Evolutionary conservation across 2,113 vertebrate genomes (phyloP).

Genomic region (Misgurnus anguillicaudatus): DNA sequence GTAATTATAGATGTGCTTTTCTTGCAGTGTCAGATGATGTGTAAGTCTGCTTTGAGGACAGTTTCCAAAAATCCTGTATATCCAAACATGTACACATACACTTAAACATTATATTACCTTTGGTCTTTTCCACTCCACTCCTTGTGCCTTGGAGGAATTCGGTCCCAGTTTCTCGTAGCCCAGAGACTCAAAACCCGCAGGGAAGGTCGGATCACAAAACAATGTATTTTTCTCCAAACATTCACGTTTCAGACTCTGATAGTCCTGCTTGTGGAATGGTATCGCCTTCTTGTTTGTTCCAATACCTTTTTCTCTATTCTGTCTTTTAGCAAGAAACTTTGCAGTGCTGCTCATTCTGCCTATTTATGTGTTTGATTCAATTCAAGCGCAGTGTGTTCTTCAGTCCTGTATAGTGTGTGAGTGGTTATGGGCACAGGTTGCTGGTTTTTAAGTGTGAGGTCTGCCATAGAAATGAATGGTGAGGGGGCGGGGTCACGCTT

Average conservation of each 20-base stretch:
- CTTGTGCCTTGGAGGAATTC: constrained; percentile 73
- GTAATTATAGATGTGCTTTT: too few species aligned
- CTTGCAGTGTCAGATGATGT: too few species aligned
- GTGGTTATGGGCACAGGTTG: too few species aligned
- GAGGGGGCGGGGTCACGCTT: too few species aligned
- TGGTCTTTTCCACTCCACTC: constrained; percentile 82
- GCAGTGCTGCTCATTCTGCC: constrained; percentile 68
- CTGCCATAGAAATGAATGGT: too few species aligned
- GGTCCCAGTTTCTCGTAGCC: constrained; percentile 80
- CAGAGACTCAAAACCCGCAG: constrained; percentile 73
- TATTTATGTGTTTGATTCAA: too few species aligned
- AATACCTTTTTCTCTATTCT: background rate
- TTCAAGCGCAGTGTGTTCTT: too few species aligned
- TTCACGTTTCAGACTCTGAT: constrained; percentile 65
- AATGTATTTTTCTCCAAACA: constrained; percentile 70
- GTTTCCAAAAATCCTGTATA: background rate
- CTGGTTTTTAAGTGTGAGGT: too few species aligned
- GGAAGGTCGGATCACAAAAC: constrained; percentile 83
- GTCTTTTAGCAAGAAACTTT: constrained; percentile 46
- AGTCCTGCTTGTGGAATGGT: constrained; percentile 81
- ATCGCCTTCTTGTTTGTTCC: constrained; percentile 69
- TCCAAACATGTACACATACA: background rate
- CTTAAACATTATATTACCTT: constrained; percentile 60
- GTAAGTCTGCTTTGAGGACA: too few species aligned
- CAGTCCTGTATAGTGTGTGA: too few species aligned